Evolutionary conservation across 2,888 invertebrate species (phyloP), one percentile per base, ranked within the genome.

Genomic region (Xanthostigma xanthostigma): DNA sequence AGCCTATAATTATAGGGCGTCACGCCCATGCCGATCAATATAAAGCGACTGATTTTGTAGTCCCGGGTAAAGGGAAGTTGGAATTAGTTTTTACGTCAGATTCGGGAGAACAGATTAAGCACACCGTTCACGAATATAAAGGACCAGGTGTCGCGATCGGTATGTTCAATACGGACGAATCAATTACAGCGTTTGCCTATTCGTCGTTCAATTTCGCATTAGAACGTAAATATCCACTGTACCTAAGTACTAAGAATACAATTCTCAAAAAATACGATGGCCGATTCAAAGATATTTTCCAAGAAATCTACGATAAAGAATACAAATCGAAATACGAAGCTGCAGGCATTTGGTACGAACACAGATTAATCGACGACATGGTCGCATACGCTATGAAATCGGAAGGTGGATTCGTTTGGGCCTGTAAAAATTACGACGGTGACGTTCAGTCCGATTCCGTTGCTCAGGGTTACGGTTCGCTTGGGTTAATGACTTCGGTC

Each of bases 361-460:
- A 98, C 67, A 80, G 97, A 52, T 73, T 98, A 47, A 98, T 98
- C 62, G 97, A 98, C 65, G 97, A 98, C 62, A 97, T 97, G 97
- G 96, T 97, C 11, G 97, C 97, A 2, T 94, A 95, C 62, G 84
- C 86, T 36, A 90, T 97, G 89, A 97, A 97, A 67, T 90, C 92
- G 0, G 92, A 94, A 59, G 98, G 98, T 56, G 97, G 97, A 40
- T 98, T 97, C 66, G 95, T 98, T 0, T 98, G 97, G 97, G 95
- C 97, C 9, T 98, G 97, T 69, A 98, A 98, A 67, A 98, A 98
- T 68, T 98, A 98, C 64, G 97, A 98, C 62, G 97, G 97, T 40
- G 97, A 98, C 69, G 97, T 98, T 0, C 97, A 98, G 67, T 95
- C 94, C 0, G 97, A 98, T 68, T 90, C 94, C 1, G 91, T 98